phyloP scores from a whole-genome alignment of 2,113 vertebrate species.

The Melanocharis versteri region DNA sequence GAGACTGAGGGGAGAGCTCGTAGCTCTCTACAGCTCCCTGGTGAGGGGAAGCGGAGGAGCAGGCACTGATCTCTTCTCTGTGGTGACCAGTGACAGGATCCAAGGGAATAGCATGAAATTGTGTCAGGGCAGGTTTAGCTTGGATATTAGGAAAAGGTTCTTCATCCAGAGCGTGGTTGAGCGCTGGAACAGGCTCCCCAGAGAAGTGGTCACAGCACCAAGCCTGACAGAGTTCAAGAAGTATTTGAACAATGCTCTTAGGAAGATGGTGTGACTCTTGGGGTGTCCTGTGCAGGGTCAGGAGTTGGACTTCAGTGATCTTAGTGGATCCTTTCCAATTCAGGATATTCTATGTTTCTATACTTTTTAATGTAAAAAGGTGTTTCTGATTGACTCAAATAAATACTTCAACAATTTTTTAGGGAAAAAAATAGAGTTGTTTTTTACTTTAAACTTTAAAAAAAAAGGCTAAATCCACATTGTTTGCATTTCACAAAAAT shows the following conservation, averaged over 20 bases:
- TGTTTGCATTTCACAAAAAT: background rate
- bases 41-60: background rate
- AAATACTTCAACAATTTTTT: background rate
- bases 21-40: background rate
- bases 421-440: background rate
- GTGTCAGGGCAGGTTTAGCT: background rate
- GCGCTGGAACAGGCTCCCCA: background rate
- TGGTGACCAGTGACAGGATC: background rate
- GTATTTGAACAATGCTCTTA: background rate
- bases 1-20: background rate
- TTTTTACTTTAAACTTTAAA: background rate
- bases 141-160: background rate
- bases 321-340: background rate
- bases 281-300: background rate
- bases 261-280: background rate
- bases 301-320: background rate
- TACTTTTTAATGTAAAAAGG: background rate
- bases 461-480: background rate
- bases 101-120: background rate
- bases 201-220: background rate
- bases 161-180: background rate
- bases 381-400: background rate
- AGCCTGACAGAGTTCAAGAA: background rate
- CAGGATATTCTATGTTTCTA: background rate
- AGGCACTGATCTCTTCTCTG: background rate